phyloP scores from a whole-genome alignment of 1,140 invertebrate species.

The Ditylenchus dipsaci region DNA sequence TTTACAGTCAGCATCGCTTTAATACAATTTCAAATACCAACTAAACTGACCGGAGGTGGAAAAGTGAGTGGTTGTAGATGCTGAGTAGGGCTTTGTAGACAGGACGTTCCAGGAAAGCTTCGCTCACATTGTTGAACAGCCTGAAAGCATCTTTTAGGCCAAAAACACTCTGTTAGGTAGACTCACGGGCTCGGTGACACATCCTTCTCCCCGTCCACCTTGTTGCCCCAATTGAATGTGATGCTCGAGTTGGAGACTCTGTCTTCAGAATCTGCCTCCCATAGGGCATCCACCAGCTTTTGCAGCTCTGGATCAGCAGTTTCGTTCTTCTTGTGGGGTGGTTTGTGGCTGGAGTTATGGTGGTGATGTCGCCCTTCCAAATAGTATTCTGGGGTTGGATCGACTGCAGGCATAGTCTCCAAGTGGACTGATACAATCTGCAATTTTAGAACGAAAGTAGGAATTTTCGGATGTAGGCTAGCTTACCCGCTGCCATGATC shows the following conservation, averaged over 20 bases:
- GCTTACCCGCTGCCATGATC: constrained; percentile 4
- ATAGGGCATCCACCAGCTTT: constrained; percentile 44
- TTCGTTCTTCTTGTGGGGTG: constrained; percentile 12
- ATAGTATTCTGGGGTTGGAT: not conserved
- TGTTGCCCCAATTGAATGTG: constrained; percentile 20
- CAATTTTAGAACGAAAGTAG: not conserved
- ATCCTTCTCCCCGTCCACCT: not conserved
- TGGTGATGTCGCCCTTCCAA: not conserved
- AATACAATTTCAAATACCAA: no score
- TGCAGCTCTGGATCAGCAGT: constrained; percentile 28
- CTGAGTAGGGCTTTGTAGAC: constrained; percentile 38
- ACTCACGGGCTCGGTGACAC: constrained; percentile 17
- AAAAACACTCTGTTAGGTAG: not conserved
- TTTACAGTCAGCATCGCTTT: no score
- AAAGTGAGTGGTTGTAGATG: constrained; percentile 37
- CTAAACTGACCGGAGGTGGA: constrained; percentile 26
- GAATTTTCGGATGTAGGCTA: not conserved
- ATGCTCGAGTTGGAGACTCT: constrained; percentile 5
- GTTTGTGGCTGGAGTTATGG: not conserved
- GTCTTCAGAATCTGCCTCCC: constrained; percentile 36
- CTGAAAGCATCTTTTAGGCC: constrained; percentile 12
- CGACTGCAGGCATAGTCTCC: not conserved
- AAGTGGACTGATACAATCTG: not conserved
- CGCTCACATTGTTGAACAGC: constrained; percentile 41
- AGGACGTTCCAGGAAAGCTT: constrained; percentile 39